A percentile compares a stretch with the other conserved stretches of the same genome.
Evolutionary conservation across 2,113 vertebrate genomes (phyloP).

Genomic region (Percopsis transmontana): DNA sequence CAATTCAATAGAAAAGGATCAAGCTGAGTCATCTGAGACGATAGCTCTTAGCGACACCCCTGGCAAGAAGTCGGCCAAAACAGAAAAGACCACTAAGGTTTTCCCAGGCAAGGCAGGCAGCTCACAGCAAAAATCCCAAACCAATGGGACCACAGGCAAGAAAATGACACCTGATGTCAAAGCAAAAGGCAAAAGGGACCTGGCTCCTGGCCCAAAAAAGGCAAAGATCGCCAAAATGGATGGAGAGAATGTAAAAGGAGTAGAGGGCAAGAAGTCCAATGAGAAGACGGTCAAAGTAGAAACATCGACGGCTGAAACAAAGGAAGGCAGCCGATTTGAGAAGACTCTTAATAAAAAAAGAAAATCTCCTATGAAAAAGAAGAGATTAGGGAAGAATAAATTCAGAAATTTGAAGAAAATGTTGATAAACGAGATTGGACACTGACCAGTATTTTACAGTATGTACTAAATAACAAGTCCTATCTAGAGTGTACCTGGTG

Average conservation of each 20-base stretch:
- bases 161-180: conserved; percentile 14
- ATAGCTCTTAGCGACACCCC: conserved; percentile 32
- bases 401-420: conserved; percentile 70
- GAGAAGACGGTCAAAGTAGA: conserved; percentile 40
- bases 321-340: conserved; percentile 58
- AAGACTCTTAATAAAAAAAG: conserved; percentile 66
- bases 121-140: conserved; percentile 38
- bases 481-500: too few relatives aligned
- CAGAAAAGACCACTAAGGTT: conserved; percentile 44
- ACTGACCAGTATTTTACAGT: too few relatives aligned
- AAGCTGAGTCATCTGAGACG: conserved; percentile 38
- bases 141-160: conserved; percentile 53
- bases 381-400: conserved; percentile 74
- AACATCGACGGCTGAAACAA: conserved; percentile 52
- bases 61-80: conserved; percentile 46
- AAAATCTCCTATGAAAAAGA: conserved; percentile 47
- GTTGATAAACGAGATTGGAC: conserved; percentile 38
- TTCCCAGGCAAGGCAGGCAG: conserved; percentile 10
- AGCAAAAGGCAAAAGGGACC: conserved; percentile 53
- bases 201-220: conserved; percentile 59
- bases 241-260: conserved; percentile 46
- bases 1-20: conserved; percentile 52
- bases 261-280: conserved; percentile 33
- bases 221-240: conserved; percentile 70
- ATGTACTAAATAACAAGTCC: too few relatives aligned